Conservation (phyloP, 2,113 vertebrate genomes). For the Actenoides hombroni region DNA sequence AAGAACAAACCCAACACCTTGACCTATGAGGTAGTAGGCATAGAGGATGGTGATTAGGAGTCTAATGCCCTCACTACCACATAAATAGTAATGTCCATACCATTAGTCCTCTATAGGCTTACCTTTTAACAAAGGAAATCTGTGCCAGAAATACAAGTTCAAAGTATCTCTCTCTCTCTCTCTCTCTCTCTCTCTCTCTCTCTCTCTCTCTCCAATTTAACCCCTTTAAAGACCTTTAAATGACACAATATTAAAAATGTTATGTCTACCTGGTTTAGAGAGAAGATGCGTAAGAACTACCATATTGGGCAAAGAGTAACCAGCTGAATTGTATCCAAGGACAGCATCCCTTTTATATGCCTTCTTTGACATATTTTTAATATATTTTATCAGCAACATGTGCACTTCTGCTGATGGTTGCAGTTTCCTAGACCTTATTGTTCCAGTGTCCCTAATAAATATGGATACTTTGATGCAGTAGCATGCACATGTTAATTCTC, state of each 20-base stretch:
- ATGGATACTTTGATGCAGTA: constrained; percentile 22
- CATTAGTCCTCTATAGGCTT: neutral
- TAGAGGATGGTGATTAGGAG: neutral
- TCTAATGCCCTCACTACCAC: neutral
- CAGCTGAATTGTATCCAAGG: neutral
- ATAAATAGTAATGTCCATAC: neutral
- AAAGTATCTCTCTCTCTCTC: no score
- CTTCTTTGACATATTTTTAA: neutral
- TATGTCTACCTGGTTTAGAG: neutral
- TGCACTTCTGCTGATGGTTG: constrained; percentile 43
- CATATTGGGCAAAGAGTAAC: neutral
- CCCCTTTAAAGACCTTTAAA: neutral
- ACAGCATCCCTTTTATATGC: neutral
- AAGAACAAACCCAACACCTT: neutral
- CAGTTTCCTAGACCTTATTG: constrained; percentile 21
- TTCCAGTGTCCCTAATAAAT: constrained; percentile 37
- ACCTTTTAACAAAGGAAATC: neutral
- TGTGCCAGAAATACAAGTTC: neutral
- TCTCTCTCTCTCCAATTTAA: neutral
- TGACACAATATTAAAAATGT: neutral
- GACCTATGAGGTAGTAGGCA: neutral
- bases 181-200: no score
- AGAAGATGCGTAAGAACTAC: neutral
- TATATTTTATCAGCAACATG: neutral
- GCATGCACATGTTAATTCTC: neutral